These are phyloP conservation scores for Chondrosia reniformis DNA, from an alignment of 37 sponge, comb jelly and placozoan genomes.

Conservation along the genomic window DNA sequence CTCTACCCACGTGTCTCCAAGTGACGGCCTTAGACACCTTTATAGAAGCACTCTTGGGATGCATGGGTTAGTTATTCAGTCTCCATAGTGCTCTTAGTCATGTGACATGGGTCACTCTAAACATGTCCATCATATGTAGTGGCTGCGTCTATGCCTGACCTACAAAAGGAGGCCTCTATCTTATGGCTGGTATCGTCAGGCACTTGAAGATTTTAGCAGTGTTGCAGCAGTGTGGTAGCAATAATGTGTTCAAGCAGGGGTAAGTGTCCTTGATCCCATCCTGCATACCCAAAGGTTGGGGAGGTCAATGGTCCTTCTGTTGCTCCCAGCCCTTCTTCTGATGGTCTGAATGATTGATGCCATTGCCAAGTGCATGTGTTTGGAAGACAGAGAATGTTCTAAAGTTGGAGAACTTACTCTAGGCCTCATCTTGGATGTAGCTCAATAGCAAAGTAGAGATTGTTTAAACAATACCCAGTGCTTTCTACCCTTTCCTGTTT, in stretches of 20 bases:
- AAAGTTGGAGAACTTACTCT: slow-evolving; percentile 85
- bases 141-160: slow-evolving; percentile 72
- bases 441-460: too few relatives aligned
- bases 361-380: slow-evolving; percentile 82
- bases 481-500: too few relatives aligned
- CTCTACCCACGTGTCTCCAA: slow-evolving; percentile 66
- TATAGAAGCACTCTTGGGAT: slow-evolving; percentile 73
- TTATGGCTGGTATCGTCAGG: slow-evolving; percentile 79
- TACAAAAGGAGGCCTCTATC: slow-evolving; percentile 73
- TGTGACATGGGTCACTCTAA: not conserved
- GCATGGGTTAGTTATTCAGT: slow-evolving; percentile 71
- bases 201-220: slow-evolving; percentile 87
- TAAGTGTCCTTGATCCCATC: not conserved
- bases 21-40: slow-evolving; percentile 57
- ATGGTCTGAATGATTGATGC: slow-evolving; percentile 77
- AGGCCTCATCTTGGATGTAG: slow-evolving; percentile 69
- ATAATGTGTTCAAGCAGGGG: not conserved
- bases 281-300: too few relatives aligned
- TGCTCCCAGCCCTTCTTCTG: too few relatives aligned
- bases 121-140: slow-evolving; percentile 19
- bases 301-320: too few relatives aligned
- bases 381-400: slow-evolving; percentile 84
- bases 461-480: too few relatives aligned
- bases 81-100: too few relatives aligned
- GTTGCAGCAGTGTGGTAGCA: slow-evolving; percentile 71